These are phyloP conservation scores for Vulpes lagopus DNA, from an alignment of 2,113 vertebrate genomes.

Conservation along the genomic window DNA sequence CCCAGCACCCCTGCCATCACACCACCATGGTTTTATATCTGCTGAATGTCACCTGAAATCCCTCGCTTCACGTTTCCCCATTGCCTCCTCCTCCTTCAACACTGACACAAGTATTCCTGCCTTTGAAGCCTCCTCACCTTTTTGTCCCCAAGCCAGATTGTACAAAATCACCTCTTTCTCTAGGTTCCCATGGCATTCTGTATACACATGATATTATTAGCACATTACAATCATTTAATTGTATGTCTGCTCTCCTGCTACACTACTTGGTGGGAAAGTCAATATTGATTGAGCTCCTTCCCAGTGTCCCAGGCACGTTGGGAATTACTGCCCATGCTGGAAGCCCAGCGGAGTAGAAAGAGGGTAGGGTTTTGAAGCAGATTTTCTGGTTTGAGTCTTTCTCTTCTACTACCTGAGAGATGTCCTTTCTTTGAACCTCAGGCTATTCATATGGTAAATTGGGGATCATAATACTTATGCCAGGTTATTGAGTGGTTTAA, in stretches of 20 bases:
- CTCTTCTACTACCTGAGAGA: not conserved
- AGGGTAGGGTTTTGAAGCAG: not conserved
- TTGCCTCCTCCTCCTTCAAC: not conserved
- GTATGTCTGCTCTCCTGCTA: not conserved
- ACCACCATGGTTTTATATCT: not conserved
- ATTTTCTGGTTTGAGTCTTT: not conserved
- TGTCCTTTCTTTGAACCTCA: not conserved
- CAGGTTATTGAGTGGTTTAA: not conserved
- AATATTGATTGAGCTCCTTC: not conserved
- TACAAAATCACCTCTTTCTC: not conserved
- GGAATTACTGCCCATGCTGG: not conserved
- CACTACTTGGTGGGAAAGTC: not conserved
- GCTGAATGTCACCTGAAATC: not conserved
- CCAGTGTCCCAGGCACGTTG: not conserved
- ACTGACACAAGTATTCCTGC: not conserved
- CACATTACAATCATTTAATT: not conserved
- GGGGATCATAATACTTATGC: not conserved
- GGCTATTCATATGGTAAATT: not conserved
- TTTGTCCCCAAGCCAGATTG: not conserved
- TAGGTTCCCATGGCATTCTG: not conserved
- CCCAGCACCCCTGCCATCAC: not conserved
- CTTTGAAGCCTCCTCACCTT: not conserved
- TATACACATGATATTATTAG: not conserved
- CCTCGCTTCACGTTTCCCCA: not conserved
- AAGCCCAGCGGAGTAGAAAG: not conserved